These are phyloP conservation scores for Silurus aristotelis DNA, from an alignment of 2,797 vertebrate genomes.

Conservation along the genomic window DNA sequence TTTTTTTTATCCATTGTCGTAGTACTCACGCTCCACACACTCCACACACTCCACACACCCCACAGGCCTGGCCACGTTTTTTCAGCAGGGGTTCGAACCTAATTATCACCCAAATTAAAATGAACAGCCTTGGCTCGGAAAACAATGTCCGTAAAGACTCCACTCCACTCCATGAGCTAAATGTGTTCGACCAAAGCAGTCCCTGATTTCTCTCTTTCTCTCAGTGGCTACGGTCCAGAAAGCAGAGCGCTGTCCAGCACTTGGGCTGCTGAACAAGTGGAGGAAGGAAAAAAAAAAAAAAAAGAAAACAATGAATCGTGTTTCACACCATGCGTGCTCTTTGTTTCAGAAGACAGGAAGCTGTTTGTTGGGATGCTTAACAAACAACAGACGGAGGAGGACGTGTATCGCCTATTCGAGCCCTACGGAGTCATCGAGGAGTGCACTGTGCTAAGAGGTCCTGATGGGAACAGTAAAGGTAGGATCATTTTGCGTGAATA, in stretches of 20 bases:
- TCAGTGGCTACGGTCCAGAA: conserved; percentile 44
- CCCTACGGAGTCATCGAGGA: conserved; percentile 97
- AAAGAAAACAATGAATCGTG: background rate
- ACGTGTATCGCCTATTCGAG: conserved; percentile 96
- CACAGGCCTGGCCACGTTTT: conserved; percentile 59
- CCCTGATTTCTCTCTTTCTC: conserved; percentile 25
- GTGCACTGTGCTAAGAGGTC: conserved; percentile 95
- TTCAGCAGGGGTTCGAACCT: conserved; percentile 58
- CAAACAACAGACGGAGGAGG: conserved; percentile 98
- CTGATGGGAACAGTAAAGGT: conserved; percentile 99
- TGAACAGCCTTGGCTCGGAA: conserved; percentile 63
- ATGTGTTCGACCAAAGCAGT: conserved; percentile 57
- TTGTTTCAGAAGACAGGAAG: conserved; percentile 98
- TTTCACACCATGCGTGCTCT: conserved; percentile 51
- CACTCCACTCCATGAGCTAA: conserved; percentile 46
- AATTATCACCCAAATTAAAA: conserved; percentile 71
- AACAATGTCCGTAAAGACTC: conserved; percentile 61
- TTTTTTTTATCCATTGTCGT: conserved; percentile 19
- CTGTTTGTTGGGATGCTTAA: conserved; percentile 99
- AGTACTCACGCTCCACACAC: conserved; percentile 49
- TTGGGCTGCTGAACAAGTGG: conserved; percentile 34
- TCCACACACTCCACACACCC: conserved; percentile 39
- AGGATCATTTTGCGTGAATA: conserved; percentile 48
- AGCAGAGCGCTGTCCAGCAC: conserved; percentile 22
- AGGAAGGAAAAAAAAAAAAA: conserved; percentile 16